Evolutionary conservation across 2,888 invertebrate genomes (phyloP).

Genomic region (Alloscopus bannaensis): DNA sequence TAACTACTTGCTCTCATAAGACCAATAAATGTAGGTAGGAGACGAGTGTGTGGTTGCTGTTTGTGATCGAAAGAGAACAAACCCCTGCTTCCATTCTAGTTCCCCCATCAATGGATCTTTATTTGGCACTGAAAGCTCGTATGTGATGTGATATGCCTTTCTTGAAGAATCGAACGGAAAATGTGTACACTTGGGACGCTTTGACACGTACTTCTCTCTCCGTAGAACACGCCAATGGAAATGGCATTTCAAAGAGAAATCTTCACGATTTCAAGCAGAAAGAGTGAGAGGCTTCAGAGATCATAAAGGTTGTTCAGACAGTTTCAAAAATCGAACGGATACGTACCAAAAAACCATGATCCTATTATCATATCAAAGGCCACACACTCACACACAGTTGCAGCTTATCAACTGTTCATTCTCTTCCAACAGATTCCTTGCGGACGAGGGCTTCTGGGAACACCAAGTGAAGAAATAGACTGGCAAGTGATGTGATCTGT

Average conservation of each 20-base stretch:
- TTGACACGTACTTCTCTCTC: slow-evolving; percentile 49
- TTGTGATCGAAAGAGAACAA: slow-evolving; percentile 42
- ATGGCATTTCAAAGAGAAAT: slow-evolving; percentile 55
- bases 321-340: slow-evolving; percentile 40
- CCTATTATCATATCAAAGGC: slow-evolving; percentile 48
- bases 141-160: slow-evolving; percentile 26
- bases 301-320: slow-evolving; percentile 35
- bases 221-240: slow-evolving; percentile 24
- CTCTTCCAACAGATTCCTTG: slow-evolving; percentile 32
- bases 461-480: background rate
- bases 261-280: slow-evolving; percentile 22
- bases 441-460: background rate
- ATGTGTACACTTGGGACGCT: slow-evolving; percentile 52
- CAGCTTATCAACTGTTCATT: slow-evolving; percentile 48
- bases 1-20: too few relatives aligned
- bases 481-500: background rate
- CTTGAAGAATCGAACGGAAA: slow-evolving; percentile 21
- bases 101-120: slow-evolving; percentile 6
- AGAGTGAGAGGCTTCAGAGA: slow-evolving; percentile 47
- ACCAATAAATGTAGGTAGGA: too few relatives aligned
- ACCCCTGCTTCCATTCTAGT: slow-evolving; percentile 17
- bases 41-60: slow-evolving; percentile 42
- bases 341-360: slow-evolving; percentile 11
- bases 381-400: background rate
- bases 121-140: slow-evolving; percentile 27